Evolutionary conservation across 2,797 vertebrate genomes (phyloP).

Genomic region (Mormyrus proboscirostris): DNA sequence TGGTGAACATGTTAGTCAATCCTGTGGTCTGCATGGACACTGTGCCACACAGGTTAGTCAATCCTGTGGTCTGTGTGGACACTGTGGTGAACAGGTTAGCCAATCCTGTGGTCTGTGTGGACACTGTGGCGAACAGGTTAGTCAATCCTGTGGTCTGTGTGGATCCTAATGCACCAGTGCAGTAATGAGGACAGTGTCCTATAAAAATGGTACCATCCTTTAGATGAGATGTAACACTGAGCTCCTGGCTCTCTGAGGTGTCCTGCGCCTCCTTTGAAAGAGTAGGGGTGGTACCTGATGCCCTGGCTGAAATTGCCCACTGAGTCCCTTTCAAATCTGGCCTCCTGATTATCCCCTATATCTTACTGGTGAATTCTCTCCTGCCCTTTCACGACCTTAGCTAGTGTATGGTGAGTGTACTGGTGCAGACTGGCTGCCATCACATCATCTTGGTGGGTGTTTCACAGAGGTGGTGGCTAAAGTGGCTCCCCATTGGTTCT

Average conservation of each 20-base stretch:
- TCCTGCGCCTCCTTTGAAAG: not conserved
- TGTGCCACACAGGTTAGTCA: too few species aligned
- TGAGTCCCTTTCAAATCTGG: not conserved
- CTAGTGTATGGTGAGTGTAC: not conserved
- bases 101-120: too few species aligned
- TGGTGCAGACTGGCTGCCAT: not conserved
- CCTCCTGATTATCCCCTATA: not conserved
- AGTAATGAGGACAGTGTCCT: not conserved
- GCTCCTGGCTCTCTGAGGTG: not conserved
- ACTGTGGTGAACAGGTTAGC: too few species aligned
- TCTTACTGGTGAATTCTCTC: not conserved
- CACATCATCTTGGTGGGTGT: not conserved
- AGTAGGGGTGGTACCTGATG: not conserved
- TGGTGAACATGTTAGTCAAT: too few species aligned
- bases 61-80: not conserved
- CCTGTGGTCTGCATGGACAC: too few species aligned
- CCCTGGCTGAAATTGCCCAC: not conserved
- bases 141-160: not conserved
- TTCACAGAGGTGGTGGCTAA: not conserved
- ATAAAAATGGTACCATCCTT: not conserved
- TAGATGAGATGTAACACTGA: not conserved
- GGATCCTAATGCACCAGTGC: not conserved
- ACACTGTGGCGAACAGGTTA: too few species aligned
- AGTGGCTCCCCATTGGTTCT: not conserved
- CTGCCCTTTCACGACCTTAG: not conserved